Evolutionary conservation across 2,797 vertebrate genomes (phyloP).

Genomic region (Buphagus erythrorhynchus): DNA sequence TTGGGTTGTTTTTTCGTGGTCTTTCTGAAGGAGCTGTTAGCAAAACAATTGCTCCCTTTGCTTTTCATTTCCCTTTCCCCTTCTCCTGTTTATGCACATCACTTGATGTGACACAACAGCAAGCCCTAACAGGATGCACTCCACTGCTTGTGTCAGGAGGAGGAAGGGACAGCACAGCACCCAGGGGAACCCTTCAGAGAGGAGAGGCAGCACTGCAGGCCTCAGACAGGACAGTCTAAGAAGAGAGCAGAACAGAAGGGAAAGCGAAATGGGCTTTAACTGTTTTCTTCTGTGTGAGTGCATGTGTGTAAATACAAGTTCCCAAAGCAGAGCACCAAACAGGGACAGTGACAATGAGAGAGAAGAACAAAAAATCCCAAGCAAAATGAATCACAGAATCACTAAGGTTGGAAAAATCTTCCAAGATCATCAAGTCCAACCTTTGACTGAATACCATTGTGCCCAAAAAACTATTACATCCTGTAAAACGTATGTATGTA

Average conservation of each 20-base stretch:
- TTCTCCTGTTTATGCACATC: background rate
- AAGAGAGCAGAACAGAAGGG: background rate
- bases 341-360: background rate
- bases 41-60: background rate
- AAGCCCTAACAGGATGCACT: constrained; percentile 31
- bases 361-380: background rate
- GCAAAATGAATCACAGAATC: background rate
- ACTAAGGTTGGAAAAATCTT: background rate
- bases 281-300: background rate
- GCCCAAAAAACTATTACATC: background rate
- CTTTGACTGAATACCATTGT: background rate
- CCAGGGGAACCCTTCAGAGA: background rate
- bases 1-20: fast-evolving
- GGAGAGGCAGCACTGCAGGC: background rate
- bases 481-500: fast-evolving
- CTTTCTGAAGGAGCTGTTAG: background rate
- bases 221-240: background rate
- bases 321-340: background rate
- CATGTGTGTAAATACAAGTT: background rate
- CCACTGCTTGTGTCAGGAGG: background rate
- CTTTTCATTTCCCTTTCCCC: background rate
- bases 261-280: background rate
- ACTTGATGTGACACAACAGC: background rate
- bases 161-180: background rate
- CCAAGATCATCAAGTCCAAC: background rate